Percentiles rank a stretch among this genome's conserved stretches.
phyloP scores from a whole-genome alignment of 1,140 invertebrate species.

The Vanessa atalanta region DNA sequence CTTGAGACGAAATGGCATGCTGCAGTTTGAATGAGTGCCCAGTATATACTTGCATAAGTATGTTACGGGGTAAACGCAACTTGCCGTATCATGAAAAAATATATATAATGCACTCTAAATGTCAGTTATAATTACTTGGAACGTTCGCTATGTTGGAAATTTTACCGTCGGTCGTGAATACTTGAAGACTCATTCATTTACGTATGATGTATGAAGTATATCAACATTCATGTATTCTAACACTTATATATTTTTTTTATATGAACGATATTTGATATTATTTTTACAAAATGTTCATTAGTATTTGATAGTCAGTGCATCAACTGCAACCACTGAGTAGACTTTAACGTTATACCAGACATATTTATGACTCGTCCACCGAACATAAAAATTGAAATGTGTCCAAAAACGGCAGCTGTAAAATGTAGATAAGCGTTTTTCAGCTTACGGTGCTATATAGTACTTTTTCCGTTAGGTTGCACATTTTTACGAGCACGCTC shows the following conservation, averaged over 20 bases:
- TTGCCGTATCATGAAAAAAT: conserved; percentile 27
- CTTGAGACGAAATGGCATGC: conserved; percentile 66
- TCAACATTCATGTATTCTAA: not conserved
- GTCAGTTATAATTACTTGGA: conserved; percentile 16
- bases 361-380: conserved; percentile 20
- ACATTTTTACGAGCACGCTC: conserved; percentile 53
- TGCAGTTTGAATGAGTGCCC: conserved; percentile 60
- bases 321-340: not conserved
- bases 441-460: conserved; percentile 33
- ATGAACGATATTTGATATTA: not conserved
- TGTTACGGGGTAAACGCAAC: conserved; percentile 16
- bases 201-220: not conserved
- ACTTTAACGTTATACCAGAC: not conserved
- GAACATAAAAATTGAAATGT: conserved; percentile 35
- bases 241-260: not conserved
- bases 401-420: conserved; percentile 35
- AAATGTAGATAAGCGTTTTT: conserved; percentile 38
- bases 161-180: conserved; percentile 8
- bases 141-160: conserved; percentile 8
- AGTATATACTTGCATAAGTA: conserved; percentile 42
- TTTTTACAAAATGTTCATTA: not conserved
- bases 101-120: conserved; percentile 13
- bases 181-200: conserved; percentile 15
- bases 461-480: conserved; percentile 47
- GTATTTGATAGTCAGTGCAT: not conserved